Evolutionary conservation across 2,888 invertebrate genomes (phyloP), one percentile per base, ranked within the genome.

Genomic region (Microplitis deprimator): DNA sequence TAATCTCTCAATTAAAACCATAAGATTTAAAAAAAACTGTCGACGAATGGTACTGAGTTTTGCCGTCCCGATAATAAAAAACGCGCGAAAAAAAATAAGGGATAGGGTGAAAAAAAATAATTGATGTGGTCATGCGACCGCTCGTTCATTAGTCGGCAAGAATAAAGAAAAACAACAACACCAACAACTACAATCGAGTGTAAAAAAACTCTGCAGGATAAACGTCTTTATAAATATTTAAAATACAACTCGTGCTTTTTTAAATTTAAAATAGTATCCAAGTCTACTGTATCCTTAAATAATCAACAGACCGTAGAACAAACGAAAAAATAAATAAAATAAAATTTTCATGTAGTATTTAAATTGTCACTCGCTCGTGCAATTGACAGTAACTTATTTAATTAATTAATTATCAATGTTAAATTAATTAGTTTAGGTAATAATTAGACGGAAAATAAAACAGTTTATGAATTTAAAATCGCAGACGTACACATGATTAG

Each of bases 21-120:
- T 3, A 29, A 29, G 29, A 29, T 29, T 29, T 29, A 3, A 8
- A 41, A 41, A 50, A 8, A 50, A 50, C 83, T 83, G 87, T 87
- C 88, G 88, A 89, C 87, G 87, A 89, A 88, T 88, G 88, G 88
- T 89, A 88, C 88, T 89, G 86, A 87, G 86, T 87, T 89, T 89
- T 88, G 87, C 87, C 89, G 87, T 89, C 85, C 88, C 87, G 84
- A 77, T 40, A 67, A 73, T 20, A 75, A 74, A 77, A 77, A 68
- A 79, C 69, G 29, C 29, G 29, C 29, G 29, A 77, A 50, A 68
- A 69, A 61, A 68, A 74, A 50, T 68, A 67, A 64, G 76, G 80
- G 82, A 72, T 72, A 79, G 80, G 81, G 75, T 39, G 75, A 29
- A 65, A 81, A 71, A 74, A 61, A 73, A 75, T 41, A 75, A 79